Percentiles rank a stretch among this genome's conserved stretches.
phyloP scores from a whole-genome alignment of 1,140 invertebrate species.

The Saccostrea glomerata region DNA sequence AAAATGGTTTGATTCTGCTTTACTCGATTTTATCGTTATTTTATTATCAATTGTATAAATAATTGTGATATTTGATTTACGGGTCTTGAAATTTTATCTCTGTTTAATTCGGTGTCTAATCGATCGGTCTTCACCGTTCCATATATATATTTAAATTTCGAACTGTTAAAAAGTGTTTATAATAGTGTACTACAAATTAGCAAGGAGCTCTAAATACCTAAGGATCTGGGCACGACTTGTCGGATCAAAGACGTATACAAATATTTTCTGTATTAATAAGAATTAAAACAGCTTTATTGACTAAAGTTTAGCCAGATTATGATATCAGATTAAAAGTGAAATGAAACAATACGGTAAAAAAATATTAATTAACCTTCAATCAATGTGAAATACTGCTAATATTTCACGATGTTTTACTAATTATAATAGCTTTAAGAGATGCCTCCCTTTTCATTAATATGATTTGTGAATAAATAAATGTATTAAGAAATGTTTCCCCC shows the following conservation, averaged over 20 bases:
- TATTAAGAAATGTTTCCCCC: too few relatives aligned
- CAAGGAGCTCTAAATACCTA: neutral
- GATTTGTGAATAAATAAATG: too few relatives aligned
- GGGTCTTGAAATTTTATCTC: neutral
- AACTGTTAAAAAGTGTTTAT: neutral
- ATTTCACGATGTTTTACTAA: neutral
- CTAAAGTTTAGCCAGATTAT: neutral
- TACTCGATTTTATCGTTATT: neutral
- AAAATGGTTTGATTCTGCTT: neutral
- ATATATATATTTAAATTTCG: neutral
- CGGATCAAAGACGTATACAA: conserved; percentile 3
- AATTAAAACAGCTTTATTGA: conserved; percentile 4
- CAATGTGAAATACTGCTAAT: neutral
- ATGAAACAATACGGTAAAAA: too few relatives aligned
- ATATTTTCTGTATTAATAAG: neutral
- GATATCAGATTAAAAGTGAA: neutral
- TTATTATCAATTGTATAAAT: too few relatives aligned
- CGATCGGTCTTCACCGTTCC: neutral
- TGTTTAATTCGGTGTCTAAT: neutral
- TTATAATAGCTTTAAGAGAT: too few relatives aligned
- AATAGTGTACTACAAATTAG: neutral
- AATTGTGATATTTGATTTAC: neutral
- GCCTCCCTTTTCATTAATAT: too few relatives aligned
- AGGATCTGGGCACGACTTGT: neutral
- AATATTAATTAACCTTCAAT: neutral